phyloP scores from a whole-genome alignment of 1,140 invertebrate species.

The Drosophila suzukii region DNA sequence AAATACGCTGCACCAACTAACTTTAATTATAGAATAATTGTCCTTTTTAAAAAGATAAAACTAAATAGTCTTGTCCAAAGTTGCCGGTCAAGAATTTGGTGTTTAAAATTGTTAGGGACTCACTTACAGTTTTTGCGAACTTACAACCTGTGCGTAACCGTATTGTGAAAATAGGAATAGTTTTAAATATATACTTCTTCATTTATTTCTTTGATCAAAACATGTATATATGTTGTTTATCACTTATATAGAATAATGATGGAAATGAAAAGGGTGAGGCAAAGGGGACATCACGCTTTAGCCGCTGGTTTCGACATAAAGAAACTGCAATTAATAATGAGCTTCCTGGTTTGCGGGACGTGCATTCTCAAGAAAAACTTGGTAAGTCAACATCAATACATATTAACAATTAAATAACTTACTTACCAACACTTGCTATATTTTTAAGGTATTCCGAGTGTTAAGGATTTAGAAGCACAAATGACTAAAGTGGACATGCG shows the following conservation, averaged over 20 bases:
- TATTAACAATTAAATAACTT: neutral
- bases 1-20: slow-evolving; percentile 50
- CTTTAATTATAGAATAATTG: no score
- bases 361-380: slow-evolving; percentile 30
- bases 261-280: slow-evolving; percentile 13
- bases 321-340: slow-evolving; percentile 45
- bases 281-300: slow-evolving; percentile 63
- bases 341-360: neutral
- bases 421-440: neutral
- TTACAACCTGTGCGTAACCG: no score
- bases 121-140: no score
- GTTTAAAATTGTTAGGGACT: no score
- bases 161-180: no score
- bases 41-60: neutral
- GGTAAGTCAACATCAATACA: slow-evolving; percentile 31
- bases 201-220: neutral
- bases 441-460: slow-evolving; percentile 62
- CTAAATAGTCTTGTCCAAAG: no score
- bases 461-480: slow-evolving; percentile 70
- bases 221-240: neutral
- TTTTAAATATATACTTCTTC: neutral
- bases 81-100: no score
- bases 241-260: slow-evolving; percentile 24
- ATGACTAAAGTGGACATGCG: slow-evolving; percentile 68
- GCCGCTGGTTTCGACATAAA: slow-evolving; percentile 67